These are phyloP conservation scores for Campoplex nolae DNA, from an alignment of 2,888 invertebrate species.

Conservation along the genomic window DNA sequence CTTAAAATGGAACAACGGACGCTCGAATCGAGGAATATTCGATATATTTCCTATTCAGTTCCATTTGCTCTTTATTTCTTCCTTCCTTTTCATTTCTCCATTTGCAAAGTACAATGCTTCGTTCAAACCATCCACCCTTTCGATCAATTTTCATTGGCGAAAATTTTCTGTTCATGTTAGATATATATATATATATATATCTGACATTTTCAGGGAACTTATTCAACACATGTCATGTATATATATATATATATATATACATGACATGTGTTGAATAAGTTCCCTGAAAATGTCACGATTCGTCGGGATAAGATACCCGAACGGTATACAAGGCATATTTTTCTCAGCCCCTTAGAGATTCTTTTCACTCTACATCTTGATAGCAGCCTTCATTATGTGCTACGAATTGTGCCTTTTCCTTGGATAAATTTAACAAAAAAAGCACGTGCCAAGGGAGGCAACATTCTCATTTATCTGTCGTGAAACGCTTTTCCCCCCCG, in stretches of 20 bases:
- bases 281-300: conserved; percentile 29
- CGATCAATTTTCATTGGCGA: conserved; percentile 8
- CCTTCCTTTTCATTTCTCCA: conserved; percentile 36
- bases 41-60: conserved; percentile 44
- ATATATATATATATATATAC: too few species aligned
- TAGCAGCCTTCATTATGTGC: neutral
- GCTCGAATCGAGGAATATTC: conserved; percentile 48
- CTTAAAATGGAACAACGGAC: conserved; percentile 51
- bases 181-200: neutral
- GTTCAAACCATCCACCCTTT: conserved; percentile 18
- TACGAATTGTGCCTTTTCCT: neutral
- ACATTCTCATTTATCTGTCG: conserved; percentile 37
- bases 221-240: too few species aligned
- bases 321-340: conserved; percentile 29
- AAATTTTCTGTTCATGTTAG: conserved; percentile 13
- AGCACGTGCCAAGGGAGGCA: neutral
- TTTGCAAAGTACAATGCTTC: conserved; percentile 30
- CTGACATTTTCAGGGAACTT: too few species aligned
- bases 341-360: conserved; percentile 15
- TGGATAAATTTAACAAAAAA: conserved; percentile 24
- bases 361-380: conserved; percentile 7
- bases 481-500: neutral
- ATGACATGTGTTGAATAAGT: neutral
- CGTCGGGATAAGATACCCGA: conserved; percentile 35
- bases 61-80: conserved; percentile 19